Base-by-base conservation (phyloP, 2,888 invertebrate genomes). In the Oscheius sp. region DNA sequence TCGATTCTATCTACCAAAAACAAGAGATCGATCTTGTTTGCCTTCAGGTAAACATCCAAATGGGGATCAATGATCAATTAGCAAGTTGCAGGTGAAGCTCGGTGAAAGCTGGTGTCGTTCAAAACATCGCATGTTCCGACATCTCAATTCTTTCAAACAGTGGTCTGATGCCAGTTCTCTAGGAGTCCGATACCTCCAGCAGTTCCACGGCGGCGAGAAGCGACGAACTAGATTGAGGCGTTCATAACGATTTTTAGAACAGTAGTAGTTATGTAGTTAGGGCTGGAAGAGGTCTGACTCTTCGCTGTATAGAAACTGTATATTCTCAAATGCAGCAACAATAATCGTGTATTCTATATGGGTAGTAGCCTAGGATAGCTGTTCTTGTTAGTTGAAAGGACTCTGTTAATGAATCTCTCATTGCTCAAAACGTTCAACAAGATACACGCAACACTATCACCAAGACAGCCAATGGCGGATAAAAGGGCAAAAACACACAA, bases 131-230 rank as follows among this genome's bases (percentile, higher is more conserved):
- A 51, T 85, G 42, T 85, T 85, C 77, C 79, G 84, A 3, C 85
- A 85, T 60, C 84, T 85, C 7, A 83, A 84, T 42, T 75, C 81
- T 37, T 85, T 85, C 76, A 82, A 85, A 29, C 84, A 86, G 70
- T 85, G 85, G 85, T 82, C 81, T 29, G 85, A 84, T 55, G 85
- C 85, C 4, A 78, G 83, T 50, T 76, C 76, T 2, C 79, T 85
- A 9, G 85, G 85, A 2, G 85, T 85, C 51, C 78, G 81, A 48
- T 85, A 85, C 70, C 77, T 86, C 58, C 85, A 85, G 72, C 85
- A 85, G 71, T 85, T 85, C 68, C 79, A 78, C 47, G 80, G 77
- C 21, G 57, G 35, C 32, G 73, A 70, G 50, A 74, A 74, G 66
- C 70, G 60, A 42, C 68, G 74, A n/a, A 32, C 53, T 29, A 70